Evolutionary conservation across 1,140 invertebrate species (phyloP).

Genomic region (Drosophila sturtevanti): DNA sequence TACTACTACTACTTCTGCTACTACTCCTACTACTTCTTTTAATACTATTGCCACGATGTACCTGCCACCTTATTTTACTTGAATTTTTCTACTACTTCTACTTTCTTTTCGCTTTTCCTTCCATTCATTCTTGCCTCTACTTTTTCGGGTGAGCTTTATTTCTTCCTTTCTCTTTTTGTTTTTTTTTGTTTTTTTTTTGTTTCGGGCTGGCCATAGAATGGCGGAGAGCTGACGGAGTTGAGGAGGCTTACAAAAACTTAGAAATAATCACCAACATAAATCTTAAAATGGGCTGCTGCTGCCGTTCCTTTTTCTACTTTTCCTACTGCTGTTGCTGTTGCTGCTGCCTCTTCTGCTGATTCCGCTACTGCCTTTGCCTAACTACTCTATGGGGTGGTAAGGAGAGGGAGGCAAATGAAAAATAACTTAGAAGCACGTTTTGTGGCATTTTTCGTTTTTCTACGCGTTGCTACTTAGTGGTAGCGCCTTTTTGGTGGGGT

Average conservation of each 20-base stretch:
- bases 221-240: slow-evolving; percentile 1
- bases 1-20: background rate
- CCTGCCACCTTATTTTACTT: slow-evolving; percentile 6
- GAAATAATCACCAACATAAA: slow-evolving; percentile 83
- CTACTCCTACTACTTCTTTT: background rate
- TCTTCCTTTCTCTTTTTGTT: slow-evolving; percentile 14
- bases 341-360: slow-evolving; percentile 45
- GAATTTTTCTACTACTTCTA: background rate
- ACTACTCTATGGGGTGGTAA: slow-evolving; percentile 43
- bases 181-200: slow-evolving; percentile 8
- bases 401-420: slow-evolving; percentile 68
- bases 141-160: background rate
- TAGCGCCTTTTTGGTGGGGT: background rate
- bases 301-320: slow-evolving; percentile 43
- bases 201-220: background rate
- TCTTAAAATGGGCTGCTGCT: slow-evolving; percentile 71
- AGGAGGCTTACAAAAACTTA: slow-evolving; percentile 76
- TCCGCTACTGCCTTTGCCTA: slow-evolving; percentile 16
- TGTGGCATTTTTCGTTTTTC: slow-evolving; percentile 69
- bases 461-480: slow-evolving; percentile 33
- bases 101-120: slow-evolving; percentile 9
- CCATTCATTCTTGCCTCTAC: background rate
- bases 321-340: slow-evolving; percentile 7
- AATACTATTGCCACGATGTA: too few species aligned
- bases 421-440: slow-evolving; percentile 80